phyloP scores from a whole-genome alignment of 2,888 invertebrate genomes.

The Abrostola triplasia region DNA sequence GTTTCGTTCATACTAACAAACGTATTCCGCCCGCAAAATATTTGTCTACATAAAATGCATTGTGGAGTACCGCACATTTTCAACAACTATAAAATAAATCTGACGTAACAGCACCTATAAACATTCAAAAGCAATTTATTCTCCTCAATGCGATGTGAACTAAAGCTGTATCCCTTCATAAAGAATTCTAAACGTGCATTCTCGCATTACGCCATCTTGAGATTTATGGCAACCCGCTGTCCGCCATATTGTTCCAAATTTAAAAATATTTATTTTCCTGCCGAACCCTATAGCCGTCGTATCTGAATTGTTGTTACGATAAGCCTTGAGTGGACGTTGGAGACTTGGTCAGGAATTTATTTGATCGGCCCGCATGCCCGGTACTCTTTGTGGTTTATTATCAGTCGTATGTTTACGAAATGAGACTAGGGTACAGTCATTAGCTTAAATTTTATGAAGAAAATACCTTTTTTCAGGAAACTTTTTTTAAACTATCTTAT shows the following conservation, averaged over 20 bases:
- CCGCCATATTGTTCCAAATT: slow-evolving; percentile 86
- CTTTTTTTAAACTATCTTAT: no score
- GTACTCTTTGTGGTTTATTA: slow-evolving; percentile 49
- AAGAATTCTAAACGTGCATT: slow-evolving; percentile 83
- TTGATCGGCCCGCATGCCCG: slow-evolving; percentile 61
- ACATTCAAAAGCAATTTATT: slow-evolving; percentile 70
- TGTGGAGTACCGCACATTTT: slow-evolving; percentile 39
- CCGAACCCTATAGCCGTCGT: slow-evolving; percentile 67
- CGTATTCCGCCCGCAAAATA: slow-evolving; percentile 14
- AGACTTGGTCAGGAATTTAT: slow-evolving; percentile 72
- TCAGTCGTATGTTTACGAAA: slow-evolving; percentile 15
- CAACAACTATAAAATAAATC: slow-evolving; percentile 50
- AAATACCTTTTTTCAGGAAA: no score
- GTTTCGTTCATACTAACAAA: background rate
- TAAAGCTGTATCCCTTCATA: slow-evolving; percentile 80
- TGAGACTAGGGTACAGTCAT: background rate
- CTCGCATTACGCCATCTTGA: slow-evolving; percentile 84
- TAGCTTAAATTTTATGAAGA: no score
- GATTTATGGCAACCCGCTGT: slow-evolving; percentile 85
- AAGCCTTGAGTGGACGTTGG: slow-evolving; percentile 69
- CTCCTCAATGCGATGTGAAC: slow-evolving; percentile 68
- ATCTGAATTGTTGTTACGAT: slow-evolving; percentile 63
- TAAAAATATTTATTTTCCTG: slow-evolving; percentile 82
- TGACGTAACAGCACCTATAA: slow-evolving; percentile 56
- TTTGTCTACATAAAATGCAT: slow-evolving; percentile 34